phyloP scores from a whole-genome alignment of 1,140 invertebrate genomes.

The Brachionus sp. region DNA sequence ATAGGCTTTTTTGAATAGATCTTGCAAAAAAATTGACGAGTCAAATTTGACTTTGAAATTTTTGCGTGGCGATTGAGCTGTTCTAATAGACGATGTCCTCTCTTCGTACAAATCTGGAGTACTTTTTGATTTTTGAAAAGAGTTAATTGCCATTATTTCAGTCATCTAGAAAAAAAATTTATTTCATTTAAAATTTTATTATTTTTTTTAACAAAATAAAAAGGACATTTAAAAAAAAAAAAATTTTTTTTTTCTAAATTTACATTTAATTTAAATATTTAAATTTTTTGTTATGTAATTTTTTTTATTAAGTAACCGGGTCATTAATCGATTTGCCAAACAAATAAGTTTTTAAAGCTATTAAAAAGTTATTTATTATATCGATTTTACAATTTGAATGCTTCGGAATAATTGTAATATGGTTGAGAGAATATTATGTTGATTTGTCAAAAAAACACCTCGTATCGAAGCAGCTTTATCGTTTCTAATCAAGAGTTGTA shows the following conservation, averaged over 20 bases:
- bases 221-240: no score
- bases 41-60: conserved; percentile 35
- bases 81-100: not conserved
- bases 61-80: not conserved
- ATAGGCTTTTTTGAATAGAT: conserved; percentile 24
- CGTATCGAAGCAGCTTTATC: conserved; percentile 9
- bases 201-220: not conserved
- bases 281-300: not conserved
- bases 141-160: not conserved
- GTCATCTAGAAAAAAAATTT: conserved; percentile 8
- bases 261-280: not conserved
- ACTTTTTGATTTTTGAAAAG: conserved; percentile 7
- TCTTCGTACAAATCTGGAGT: not conserved
- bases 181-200: not conserved
- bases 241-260: not conserved
- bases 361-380: not conserved
- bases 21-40: conserved; percentile 1
- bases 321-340: not conserved
- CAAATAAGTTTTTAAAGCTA: not conserved
- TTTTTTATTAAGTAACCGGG: not conserved
- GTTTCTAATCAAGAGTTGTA: conserved; percentile 21
- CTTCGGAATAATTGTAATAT: not conserved
- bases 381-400: not conserved
- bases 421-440: not conserved
- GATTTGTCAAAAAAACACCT: not conserved